Conservation (phyloP, 2,113 vertebrate species). For the Colius striatus region DNA sequence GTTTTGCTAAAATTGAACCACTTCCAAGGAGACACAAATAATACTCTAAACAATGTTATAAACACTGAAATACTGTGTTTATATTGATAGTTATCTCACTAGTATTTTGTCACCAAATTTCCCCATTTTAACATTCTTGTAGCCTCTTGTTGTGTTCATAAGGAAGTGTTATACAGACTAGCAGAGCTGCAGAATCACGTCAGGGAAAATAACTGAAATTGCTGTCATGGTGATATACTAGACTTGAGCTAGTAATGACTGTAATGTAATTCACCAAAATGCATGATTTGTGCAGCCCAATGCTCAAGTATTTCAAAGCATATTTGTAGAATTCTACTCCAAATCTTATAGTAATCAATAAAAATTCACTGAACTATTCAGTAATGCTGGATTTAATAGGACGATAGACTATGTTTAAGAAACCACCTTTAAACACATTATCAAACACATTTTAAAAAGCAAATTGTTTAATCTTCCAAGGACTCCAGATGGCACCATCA, state of each 20-base stretch:
- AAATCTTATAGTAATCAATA: not conserved
- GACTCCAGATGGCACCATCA: slow-evolving; percentile 56
- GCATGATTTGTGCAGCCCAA: not conserved
- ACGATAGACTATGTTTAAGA: not conserved
- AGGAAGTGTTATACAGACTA: not conserved
- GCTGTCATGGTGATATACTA: not conserved
- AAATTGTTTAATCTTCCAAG: slow-evolving; percentile 38
- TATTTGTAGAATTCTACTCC: not conserved
- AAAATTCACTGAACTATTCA: not conserved
- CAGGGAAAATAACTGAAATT: not conserved
- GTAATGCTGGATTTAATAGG: not conserved
- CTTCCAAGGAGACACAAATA: not conserved
- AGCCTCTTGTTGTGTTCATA: not conserved
- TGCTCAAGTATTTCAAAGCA: not conserved
- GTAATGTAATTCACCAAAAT: not conserved
- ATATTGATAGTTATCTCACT: not conserved
- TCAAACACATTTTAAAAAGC: slow-evolving; percentile 4
- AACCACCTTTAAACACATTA: slow-evolving; percentile 6
- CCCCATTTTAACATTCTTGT: not conserved
- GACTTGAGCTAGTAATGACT: not conserved
- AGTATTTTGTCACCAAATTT: not conserved
- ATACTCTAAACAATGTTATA: not conserved
- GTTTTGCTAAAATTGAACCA: not conserved
- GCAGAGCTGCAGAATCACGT: not conserved
- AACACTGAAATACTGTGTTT: not conserved